A percentile compares a stretch with the other conserved stretches of the same genome.
Evolutionary conservation across 2,888 invertebrate species (phyloP).

Genomic region (Caenorhabditis macrosperma): DNA sequence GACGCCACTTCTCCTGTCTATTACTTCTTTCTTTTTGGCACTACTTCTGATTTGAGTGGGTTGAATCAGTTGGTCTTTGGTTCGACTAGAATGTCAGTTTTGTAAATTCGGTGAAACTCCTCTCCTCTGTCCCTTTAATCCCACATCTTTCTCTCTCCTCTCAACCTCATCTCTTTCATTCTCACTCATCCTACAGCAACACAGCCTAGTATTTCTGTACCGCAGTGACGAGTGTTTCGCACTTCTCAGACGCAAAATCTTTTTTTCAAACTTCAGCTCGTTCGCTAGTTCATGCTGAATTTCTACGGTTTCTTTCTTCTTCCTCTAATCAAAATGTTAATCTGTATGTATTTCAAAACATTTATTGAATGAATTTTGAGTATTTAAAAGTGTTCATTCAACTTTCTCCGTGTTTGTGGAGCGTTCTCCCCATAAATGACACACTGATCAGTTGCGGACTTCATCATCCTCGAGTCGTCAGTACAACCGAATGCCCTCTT

Average conservation of each 20-base stretch:
- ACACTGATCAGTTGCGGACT: constrained; percentile 5
- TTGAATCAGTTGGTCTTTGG: not conserved
- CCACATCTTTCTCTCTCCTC: not conserved
- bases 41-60: not conserved
- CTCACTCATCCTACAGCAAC: constrained; percentile 18
- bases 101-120: constrained; percentile 44
- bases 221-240: constrained; percentile 44
- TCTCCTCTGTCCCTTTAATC: not conserved
- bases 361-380: not conserved
- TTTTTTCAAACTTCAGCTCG: constrained; percentile 35
- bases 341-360: not conserved
- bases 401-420: constrained; percentile 4
- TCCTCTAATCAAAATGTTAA: too few relatives aligned
- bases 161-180: constrained; percentile 13
- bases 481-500: constrained; percentile 21
- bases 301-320: constrained; percentile 24
- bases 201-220: constrained; percentile 37
- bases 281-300: constrained; percentile 39
- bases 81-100: constrained; percentile 25
- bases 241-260: constrained; percentile 1
- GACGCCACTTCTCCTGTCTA: constrained; percentile 1
- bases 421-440: constrained; percentile 17
- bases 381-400: not conserved
- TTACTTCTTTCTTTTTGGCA: constrained; percentile 1
- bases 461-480: constrained; percentile 15